Conservation (phyloP, 2,113 vertebrate genomes). For the Tragelaphus buxtoni region DNA sequence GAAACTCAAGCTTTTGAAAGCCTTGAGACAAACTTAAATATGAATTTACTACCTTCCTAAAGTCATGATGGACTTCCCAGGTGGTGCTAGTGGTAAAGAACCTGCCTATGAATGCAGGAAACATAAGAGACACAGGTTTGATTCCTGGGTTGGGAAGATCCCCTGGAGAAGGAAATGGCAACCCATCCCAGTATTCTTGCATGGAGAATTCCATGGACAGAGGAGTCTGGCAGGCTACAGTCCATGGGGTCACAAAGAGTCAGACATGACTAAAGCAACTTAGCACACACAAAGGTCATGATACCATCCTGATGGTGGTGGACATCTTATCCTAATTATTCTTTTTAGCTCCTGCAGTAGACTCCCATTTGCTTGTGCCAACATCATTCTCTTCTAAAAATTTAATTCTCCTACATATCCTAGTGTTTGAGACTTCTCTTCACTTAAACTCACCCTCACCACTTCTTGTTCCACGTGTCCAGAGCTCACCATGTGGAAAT, state of each 20-base stretch:
- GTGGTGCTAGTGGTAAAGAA: no score
- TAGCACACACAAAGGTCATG: no score
- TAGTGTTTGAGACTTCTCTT: not conserved
- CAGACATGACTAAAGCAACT: no score
- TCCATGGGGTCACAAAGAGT: no score
- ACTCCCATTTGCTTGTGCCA: not conserved
- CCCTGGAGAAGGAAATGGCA: no score
- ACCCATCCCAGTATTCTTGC: no score
- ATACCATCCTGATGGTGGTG: not conserved
- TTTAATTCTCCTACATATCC: not conserved
- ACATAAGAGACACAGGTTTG: no score
- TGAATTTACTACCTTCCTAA: not conserved
- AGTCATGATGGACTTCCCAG: not conserved
- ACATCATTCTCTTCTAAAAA: not conserved
- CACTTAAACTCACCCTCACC: not conserved
- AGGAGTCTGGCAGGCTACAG: no score
- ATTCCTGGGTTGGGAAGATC: no score
- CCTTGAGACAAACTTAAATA: not conserved
- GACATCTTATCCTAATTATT: not conserved
- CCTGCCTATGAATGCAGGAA: no score
- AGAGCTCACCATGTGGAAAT: not conserved
- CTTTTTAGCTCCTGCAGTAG: not conserved
- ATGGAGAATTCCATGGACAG: no score
- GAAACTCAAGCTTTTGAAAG: no score
- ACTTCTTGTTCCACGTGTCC: not conserved